phyloP scores from a whole-genome alignment of 2,888 invertebrate genomes.

The Brachyopa scutellaris region DNA sequence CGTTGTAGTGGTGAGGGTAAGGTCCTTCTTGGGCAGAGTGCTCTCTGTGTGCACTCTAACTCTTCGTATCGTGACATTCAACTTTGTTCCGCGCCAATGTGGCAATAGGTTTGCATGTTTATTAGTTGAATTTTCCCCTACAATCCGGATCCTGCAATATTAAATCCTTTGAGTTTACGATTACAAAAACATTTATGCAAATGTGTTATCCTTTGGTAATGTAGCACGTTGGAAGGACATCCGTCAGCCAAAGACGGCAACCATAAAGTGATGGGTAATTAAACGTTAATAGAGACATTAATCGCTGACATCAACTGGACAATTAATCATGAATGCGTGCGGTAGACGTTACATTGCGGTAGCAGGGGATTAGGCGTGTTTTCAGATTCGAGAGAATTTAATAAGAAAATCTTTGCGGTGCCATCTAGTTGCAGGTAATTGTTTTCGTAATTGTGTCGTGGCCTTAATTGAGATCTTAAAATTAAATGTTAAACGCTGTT shows the following conservation, averaged over 20 bases:
- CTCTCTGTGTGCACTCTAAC: too few species aligned
- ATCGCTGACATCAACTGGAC: neutral
- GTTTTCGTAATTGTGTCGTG: too few species aligned
- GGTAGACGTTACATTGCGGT: too few species aligned
- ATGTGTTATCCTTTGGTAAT: neutral
- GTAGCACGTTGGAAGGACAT: neutral
- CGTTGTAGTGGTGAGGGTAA: too few species aligned
- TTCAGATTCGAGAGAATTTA: too few species aligned
- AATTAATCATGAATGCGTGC: constrained; percentile 10
- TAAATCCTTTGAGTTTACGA: neutral
- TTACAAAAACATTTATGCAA: neutral
- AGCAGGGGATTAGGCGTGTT: too few species aligned
- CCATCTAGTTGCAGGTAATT: too few species aligned
- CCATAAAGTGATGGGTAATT: constrained; percentile 1
- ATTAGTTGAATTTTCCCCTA: neutral
- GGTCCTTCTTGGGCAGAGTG: neutral
- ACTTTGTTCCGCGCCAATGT: neutral
- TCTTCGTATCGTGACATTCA: neutral
- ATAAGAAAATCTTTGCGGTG: too few species aligned
- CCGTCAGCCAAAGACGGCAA: neutral
- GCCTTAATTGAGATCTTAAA: too few species aligned
- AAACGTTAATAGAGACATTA: neutral
- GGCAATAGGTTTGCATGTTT: neutral
- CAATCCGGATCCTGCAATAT: neutral
- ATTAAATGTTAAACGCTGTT: too few species aligned